A percentile compares a stretch with the other conserved stretches of the same genome.
Evolutionary conservation across 2,113 vertebrate genomes (phyloP).

Genomic region (Ochotona princeps): DNA sequence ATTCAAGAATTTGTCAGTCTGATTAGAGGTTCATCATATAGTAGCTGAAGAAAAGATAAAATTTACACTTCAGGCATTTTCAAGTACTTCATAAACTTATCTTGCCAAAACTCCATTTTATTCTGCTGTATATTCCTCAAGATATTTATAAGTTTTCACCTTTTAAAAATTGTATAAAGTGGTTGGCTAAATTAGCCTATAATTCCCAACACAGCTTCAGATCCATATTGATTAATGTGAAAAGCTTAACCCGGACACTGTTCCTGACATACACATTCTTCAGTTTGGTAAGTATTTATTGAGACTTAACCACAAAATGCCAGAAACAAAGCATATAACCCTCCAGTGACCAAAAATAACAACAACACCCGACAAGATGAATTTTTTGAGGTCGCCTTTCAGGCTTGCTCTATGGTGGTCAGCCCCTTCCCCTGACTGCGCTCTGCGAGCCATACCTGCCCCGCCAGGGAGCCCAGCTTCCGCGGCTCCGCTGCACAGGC

Average conservation of each 20-base stretch:
- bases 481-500: conserved; percentile 75
- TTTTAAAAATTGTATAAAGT: conserved; percentile 51
- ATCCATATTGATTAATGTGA: neutral
- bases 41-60: conserved; percentile 21
- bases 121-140: neutral
- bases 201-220: conserved; percentile 25
- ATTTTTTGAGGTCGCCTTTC: neutral
- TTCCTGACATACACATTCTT: neutral
- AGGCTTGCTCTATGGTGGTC: neutral
- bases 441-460: conserved; percentile 79
- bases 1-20: conserved; percentile 37
- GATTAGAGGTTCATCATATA: conserved; percentile 31
- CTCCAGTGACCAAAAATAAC: neutral
- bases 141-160: neutral
- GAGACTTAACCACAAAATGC: neutral
- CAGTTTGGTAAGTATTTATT: neutral
- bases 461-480: conserved; percentile 52
- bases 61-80: conserved; percentile 49
- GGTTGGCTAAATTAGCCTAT: conserved; percentile 27
- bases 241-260: conserved; percentile 1
- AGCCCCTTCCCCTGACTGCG: neutral
- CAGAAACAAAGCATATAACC: neutral
- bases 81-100: conserved; percentile 43
- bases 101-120: conserved; percentile 53
- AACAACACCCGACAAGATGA: neutral